Base-by-base conservation (phyloP, 2,888 invertebrate species). In the Apotomis turbidana region DNA sequence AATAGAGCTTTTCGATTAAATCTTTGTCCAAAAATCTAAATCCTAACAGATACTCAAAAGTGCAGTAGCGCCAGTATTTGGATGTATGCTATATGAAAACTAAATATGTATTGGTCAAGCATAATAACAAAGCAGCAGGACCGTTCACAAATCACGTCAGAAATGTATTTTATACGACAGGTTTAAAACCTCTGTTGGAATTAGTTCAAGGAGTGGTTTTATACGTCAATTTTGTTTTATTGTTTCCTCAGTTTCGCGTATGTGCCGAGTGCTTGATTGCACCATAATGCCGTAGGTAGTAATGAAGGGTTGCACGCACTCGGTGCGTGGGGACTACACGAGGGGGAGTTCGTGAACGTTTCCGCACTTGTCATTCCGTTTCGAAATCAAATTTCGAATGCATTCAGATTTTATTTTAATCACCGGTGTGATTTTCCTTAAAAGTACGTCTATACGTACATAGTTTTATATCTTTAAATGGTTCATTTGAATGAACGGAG, bases 241-340 rank as follows among this genome's bases (percentile, higher is more conserved):
- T 89, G 88, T 91, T 90, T 90, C 91, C 90, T 89, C 85, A 88
- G 90, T 89, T 90, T 90, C 86, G 87, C 91, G 90, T 90, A 90
- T 91, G 90, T 91, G 90, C 87, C 80, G 89, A 90, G 89, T 85
- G 87, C 85, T 88, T 91, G 91, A 92, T 92, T 91, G 87, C 90
- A 83, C 87, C 86, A 87, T 92, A 91, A 92, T 90, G 89, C 83
- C 86, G 86, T 86, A 87, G 86, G 85, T 85, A 82, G 85, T 91
- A 90, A 91, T 91, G 89, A 91, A 90, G 92, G 91, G 93, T 90
- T 91, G 90, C 88, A 89, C 86, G 89, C 90, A 87, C 83, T 85
- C 82, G 74, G 77, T 87, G 87, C 87, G 87, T 87, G 84, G 86
- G 88, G 90, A 85, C 70, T 79, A 81, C 82, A 79, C 82, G 84